These are phyloP conservation scores for Rhynchomys soricoides DNA, from an alignment of 2,113 vertebrate genomes.

Conservation along the genomic window DNA sequence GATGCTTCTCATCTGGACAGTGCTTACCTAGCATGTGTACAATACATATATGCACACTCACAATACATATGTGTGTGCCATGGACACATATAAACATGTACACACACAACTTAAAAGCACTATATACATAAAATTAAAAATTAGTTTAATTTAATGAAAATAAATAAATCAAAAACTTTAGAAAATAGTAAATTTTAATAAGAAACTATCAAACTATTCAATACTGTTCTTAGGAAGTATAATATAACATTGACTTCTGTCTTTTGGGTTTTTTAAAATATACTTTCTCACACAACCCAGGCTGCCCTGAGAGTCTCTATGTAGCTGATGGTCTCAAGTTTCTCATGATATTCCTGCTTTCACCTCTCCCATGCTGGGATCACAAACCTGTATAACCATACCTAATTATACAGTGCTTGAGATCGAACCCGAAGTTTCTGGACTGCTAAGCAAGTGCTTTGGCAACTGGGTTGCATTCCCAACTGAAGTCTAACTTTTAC, in stretches of 20 bases:
- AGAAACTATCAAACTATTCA: background rate
- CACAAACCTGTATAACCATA: background rate
- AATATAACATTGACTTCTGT: background rate
- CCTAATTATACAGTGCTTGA: background rate
- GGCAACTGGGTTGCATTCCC: background rate
- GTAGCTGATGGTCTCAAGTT: background rate
- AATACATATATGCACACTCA: background rate
- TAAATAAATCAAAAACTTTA: no score
- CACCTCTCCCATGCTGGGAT: background rate
- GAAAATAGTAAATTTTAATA: background rate
- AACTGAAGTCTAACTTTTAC: background rate
- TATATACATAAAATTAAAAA: no score
- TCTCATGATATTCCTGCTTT: background rate
- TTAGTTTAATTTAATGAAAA: no score
- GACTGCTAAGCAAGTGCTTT: background rate
- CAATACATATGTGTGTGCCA: background rate
- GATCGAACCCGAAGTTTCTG: background rate
- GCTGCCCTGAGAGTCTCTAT: background rate
- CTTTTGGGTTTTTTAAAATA: background rate
- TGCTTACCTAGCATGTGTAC: background rate
- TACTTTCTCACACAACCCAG: background rate
- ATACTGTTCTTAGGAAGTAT: background rate
- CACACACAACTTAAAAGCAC: no score
- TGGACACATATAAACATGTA: no score
- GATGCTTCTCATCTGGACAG: no score